Percentiles rank a stretch among this genome's conserved stretches.
phyloP scores from a whole-genome alignment of 2,113 vertebrate genomes.

The Stercorarius parasiticus region DNA sequence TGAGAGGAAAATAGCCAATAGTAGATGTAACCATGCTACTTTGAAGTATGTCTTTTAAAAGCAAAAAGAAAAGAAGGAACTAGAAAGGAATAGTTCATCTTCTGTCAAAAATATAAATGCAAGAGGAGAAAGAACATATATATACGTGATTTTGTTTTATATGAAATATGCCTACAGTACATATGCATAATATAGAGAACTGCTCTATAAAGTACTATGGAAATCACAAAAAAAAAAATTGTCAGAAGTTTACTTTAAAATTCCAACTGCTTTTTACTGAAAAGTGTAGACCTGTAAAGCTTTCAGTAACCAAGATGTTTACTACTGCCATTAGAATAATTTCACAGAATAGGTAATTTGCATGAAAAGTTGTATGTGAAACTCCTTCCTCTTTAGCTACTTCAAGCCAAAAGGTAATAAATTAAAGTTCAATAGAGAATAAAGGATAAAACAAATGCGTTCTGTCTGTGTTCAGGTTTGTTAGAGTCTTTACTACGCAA shows the following conservation, averaged over 20 bases:
- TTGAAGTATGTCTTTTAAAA: neutral
- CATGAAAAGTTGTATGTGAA: neutral
- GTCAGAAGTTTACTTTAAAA: neutral
- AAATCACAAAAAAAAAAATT: neutral
- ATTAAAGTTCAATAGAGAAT: neutral
- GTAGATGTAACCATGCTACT: neutral
- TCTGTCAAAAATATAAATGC: neutral
- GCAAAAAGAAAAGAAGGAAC: neutral
- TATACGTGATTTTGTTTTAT: neutral
- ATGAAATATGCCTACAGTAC: neutral
- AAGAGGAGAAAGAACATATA: neutral
- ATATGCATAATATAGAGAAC: neutral
- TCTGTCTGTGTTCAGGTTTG: neutral
- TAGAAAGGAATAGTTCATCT: neutral
- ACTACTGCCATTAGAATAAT: neutral
- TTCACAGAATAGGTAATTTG: neutral
- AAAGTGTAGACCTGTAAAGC: neutral
- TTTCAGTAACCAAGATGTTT: neutral
- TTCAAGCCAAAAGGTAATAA: neutral
- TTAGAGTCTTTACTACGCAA: neutral
- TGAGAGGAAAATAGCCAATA: neutral
- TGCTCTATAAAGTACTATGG: neutral
- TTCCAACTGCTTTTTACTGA: neutral
- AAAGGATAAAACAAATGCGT: neutral
- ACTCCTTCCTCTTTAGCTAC: neutral